phyloP scores from a whole-genome alignment of 2,888 invertebrate genomes.

The Aspidiotus destructor region DNA sequence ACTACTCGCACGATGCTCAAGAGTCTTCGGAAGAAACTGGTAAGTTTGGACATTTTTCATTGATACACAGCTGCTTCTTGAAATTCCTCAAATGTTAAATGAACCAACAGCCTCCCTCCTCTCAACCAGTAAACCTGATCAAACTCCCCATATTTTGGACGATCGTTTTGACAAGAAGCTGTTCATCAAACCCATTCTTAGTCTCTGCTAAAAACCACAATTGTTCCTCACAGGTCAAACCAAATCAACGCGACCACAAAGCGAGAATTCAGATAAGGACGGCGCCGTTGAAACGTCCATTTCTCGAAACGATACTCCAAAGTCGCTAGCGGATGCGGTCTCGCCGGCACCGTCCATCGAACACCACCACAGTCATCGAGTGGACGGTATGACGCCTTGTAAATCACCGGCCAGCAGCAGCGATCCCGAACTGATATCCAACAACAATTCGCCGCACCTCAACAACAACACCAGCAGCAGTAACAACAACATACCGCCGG shows the following conservation, averaged over 20 bases:
- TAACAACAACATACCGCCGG: constrained; percentile 43
- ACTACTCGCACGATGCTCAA: constrained; percentile 30
- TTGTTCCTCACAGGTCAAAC: constrained; percentile 19
- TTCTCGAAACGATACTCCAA: constrained; percentile 28
- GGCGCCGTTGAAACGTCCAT: constrained; percentile 11
- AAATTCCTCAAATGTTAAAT: no score
- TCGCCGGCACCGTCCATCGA: constrained; percentile 39
- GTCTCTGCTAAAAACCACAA: no score
- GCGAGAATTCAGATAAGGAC: constrained; percentile 23
- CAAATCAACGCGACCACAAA: constrained; percentile 21
- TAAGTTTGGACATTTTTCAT: constrained; percentile 4
- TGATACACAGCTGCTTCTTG: neutral
- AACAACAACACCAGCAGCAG: constrained; percentile 44
- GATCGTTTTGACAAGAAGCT: neutral
- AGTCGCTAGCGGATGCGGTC: constrained; percentile 40
- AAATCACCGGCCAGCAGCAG: constrained; percentile 39
- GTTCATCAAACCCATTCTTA: no score
- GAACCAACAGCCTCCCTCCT: no score
- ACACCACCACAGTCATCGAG: constrained; percentile 25
- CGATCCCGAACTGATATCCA: constrained; percentile 40
- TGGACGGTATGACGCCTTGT: constrained; percentile 34
- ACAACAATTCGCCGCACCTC: constrained; percentile 40
- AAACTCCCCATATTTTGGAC: neutral
- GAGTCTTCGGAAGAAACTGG: constrained; percentile 28
- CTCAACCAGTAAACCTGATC: neutral